Evolutionary conservation across 2,888 invertebrate species (phyloP).

Genomic region (Ditylenchus weischeri): DNA sequence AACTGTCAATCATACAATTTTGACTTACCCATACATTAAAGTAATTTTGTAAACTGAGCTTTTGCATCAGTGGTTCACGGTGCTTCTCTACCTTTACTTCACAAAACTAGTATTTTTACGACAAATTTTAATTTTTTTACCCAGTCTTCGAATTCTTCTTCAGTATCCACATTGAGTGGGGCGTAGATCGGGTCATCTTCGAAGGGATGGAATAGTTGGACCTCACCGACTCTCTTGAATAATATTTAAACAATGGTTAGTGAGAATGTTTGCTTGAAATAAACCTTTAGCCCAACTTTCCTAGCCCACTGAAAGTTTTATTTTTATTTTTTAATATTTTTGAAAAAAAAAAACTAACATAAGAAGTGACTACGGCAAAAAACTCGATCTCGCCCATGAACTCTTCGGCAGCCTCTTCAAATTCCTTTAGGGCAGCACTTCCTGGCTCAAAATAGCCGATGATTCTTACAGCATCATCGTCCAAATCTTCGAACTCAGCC

Average conservation of each 20-base stretch:
- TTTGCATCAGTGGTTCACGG: slow-evolving; percentile 59
- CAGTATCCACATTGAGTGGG: slow-evolving; percentile 50
- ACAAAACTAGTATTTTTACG: no score
- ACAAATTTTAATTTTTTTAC: slow-evolving; percentile 16
- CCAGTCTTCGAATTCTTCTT: slow-evolving; percentile 59
- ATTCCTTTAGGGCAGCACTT: slow-evolving; percentile 57
- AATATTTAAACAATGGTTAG: no score
- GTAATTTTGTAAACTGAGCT: slow-evolving; percentile 57
- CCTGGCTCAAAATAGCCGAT: slow-evolving; percentile 59
- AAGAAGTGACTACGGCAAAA: slow-evolving; percentile 57
- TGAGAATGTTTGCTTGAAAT: slow-evolving; percentile 26
- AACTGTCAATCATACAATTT: not conserved
- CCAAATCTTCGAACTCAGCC: slow-evolving; percentile 58
- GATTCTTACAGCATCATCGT: slow-evolving; percentile 55
- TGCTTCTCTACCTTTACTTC: slow-evolving; percentile 48
- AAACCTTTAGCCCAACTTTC: slow-evolving; percentile 53
- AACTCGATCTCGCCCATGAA: slow-evolving; percentile 60
- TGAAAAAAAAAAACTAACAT: slow-evolving; percentile 30
- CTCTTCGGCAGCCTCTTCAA: slow-evolving; percentile 59
- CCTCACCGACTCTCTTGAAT: slow-evolving; percentile 20
- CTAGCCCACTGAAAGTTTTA: slow-evolving; percentile 53
- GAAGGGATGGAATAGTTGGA: slow-evolving; percentile 58
- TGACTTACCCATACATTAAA: slow-evolving; percentile 58
- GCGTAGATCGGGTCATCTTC: slow-evolving; percentile 58
- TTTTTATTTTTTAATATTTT: not conserved